Base-by-base conservation (phyloP, 2,797 vertebrate genomes). In the Podarcis lilfordi region DNA sequence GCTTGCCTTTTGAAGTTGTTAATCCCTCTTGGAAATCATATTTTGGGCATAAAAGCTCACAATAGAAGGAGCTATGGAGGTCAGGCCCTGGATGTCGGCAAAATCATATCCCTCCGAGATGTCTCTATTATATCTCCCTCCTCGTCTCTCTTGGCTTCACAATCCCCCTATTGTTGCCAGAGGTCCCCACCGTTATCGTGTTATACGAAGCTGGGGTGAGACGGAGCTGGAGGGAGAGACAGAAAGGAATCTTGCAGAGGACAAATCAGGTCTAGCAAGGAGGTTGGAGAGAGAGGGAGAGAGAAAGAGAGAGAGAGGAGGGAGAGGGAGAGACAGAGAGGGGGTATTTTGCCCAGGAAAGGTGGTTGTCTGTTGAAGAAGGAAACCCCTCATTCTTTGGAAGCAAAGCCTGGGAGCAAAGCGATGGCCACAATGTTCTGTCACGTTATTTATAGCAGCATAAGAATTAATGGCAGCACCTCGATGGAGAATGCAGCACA, bases 1-100 rank as follows among this genome's bases (percentile, higher is more conserved):
- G 69, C 37, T 76, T 89, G 83, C 83, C 88, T 89, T 89, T 89
- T 89, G 88, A 89, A 89, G 88, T 89, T 50, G 83, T 13, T 89
- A 89, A 89, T 89, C 88, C 88, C 78, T 85, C 80, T 81, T 89
- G 88, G 83, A 89, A 89, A 89, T 89, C 88, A 85, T 89, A 89
- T 89, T 89, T 85, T 85, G 88, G 88, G 88, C 69, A 89, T 89
- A 89, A 89, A 89, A 74, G 83, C 88, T 85, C 88, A 85, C 88
- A 85, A 89, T 81, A 83, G 69, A 89, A 89, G 68, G 37, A 80
- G 83, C 88, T 4, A 75, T 64, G 88, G 83, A 81, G 88, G 88
- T 89, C 88, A 89, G 25, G 88, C 37, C 83, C 88, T 80, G 68
- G 83, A 85, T 89, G 88, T 89, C 71, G 86, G 86, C 80, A 87